These are phyloP conservation scores for Phyllotis vaccarum DNA, from an alignment of 2,797 vertebrate genomes.

Conservation along the genomic window DNA sequence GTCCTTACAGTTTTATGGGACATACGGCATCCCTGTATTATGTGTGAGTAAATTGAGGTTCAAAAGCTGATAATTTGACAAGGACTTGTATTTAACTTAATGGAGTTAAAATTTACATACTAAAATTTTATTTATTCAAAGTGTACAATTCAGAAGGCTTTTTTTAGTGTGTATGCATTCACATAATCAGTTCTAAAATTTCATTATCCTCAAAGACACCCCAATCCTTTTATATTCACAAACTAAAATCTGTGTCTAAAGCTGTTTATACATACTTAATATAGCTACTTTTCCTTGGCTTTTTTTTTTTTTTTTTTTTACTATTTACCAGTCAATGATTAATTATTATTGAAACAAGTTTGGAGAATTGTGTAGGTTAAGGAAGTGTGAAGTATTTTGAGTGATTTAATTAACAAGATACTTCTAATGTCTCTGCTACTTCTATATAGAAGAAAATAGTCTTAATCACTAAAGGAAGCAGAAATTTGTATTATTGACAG, in stretches of 20 bases:
- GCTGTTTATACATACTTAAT: neutral
- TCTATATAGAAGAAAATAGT: neutral
- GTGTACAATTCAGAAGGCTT: neutral
- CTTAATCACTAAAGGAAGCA: constrained; percentile 10
- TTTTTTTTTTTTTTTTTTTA: constrained; percentile 11
- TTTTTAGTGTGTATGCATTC: neutral
- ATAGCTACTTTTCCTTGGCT: neutral
- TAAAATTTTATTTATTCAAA: constrained; percentile 23
- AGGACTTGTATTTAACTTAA: no score
- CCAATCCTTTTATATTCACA: neutral
- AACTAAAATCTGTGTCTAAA: constrained; percentile 48
- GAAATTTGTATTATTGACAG: constrained; percentile 47
- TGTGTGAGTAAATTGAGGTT: constrained; percentile 44
- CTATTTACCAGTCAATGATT: constrained; percentile 34
- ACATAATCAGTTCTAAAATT: neutral
- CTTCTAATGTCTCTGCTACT: neutral
- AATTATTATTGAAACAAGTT: constrained; percentile 34
- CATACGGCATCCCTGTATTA: constrained; percentile 16
- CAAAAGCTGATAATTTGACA: constrained; percentile 25
- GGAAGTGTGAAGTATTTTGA: constrained; percentile 20
- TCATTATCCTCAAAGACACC: neutral
- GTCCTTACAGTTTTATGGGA: neutral
- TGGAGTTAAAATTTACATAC: constrained; percentile 31
- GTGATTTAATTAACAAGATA: constrained; percentile 51
- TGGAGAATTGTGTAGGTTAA: constrained; percentile 41